Conservation (phyloP, 2,888 invertebrate species). For the Pemphredon lugubris region DNA sequence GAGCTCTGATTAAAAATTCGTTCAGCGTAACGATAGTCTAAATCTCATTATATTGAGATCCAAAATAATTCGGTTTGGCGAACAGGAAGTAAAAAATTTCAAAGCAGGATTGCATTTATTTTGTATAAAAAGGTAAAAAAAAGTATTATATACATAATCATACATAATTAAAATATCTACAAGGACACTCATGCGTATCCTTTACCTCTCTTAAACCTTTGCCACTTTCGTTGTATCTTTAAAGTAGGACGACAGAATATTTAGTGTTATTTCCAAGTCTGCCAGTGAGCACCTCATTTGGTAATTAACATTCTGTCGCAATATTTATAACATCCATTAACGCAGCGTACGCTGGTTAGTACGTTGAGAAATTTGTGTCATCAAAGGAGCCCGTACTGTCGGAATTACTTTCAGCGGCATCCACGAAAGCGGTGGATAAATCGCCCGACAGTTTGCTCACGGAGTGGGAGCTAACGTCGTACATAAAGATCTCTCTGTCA, state of each 20-base stretch:
- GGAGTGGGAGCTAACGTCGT: slow-evolving; percentile 88
- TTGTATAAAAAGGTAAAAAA: slow-evolving; percentile 75
- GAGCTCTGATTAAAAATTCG: neutral
- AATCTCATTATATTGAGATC: neutral
- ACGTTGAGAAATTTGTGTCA: slow-evolving; percentile 57
- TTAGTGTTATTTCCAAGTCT: too few species aligned
- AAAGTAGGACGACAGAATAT: too few species aligned
- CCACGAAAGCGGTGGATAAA: slow-evolving; percentile 91
- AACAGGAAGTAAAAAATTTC: slow-evolving; percentile 1
- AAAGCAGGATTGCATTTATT: slow-evolving; percentile 72
- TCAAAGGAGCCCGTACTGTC: slow-evolving; percentile 72
- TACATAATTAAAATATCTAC: slow-evolving; percentile 76
- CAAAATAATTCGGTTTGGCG: neutral
- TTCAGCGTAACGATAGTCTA: too few species aligned
- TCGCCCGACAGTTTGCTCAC: slow-evolving; percentile 91
- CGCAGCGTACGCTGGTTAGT: slow-evolving; percentile 31
- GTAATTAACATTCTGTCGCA: slow-evolving; percentile 5
- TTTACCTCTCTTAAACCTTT: slow-evolving; percentile 51
- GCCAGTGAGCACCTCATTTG: slow-evolving; percentile 10
- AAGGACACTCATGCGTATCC: slow-evolving; percentile 57
- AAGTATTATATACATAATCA: slow-evolving; percentile 76
- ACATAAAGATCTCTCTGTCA: slow-evolving; percentile 93
- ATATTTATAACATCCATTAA: slow-evolving; percentile 8
- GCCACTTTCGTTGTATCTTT: slow-evolving; percentile 34
- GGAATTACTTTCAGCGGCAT: slow-evolving; percentile 93